phyloP scores from a whole-genome alignment of 2,888 invertebrate genomes.

The Tridacna gigas region DNA sequence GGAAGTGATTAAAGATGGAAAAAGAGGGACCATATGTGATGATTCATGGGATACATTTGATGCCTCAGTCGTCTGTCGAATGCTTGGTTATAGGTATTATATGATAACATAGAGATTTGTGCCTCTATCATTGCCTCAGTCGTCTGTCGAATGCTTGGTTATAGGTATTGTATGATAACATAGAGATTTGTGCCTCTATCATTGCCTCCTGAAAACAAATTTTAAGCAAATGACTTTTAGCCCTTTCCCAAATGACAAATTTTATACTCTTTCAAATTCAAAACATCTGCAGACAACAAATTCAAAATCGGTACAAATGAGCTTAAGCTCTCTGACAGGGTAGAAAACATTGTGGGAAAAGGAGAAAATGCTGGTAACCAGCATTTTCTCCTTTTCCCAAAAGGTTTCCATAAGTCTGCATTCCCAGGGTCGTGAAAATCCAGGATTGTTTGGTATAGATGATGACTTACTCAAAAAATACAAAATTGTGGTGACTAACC shows the following conservation, averaged over 20 bases:
- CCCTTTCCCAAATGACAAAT: no score
- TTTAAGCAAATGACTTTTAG: not conserved
- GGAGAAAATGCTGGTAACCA: conserved; percentile 1
- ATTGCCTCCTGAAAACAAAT: not conserved
- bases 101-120: not conserved
- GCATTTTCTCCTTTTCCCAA: not conserved
- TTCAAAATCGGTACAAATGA: no score
- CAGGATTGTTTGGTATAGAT: no score
- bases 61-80: conserved; percentile 86
- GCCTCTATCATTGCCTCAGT: conserved; percentile 84
- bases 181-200: not conserved
- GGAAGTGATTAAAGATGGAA: conserved; percentile 89
- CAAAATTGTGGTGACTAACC: no score
- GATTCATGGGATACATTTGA: conserved; percentile 90
- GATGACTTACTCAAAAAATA: no score
- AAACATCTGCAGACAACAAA: no score
- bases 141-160: conserved; percentile 85
- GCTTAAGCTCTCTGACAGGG: not conserved
- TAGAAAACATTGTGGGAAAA: conserved; percentile 8
- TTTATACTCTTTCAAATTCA: no score
- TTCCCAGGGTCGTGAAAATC: no score
- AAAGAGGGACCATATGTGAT: conserved; percentile 93
- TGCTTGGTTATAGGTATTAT: conserved; percentile 83
- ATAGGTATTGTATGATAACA: conserved; percentile 69
- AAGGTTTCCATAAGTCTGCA: not conserved